These are phyloP conservation scores for Hartigia nigra DNA, from an alignment of 2,888 invertebrate species.

Conservation along the genomic window DNA sequence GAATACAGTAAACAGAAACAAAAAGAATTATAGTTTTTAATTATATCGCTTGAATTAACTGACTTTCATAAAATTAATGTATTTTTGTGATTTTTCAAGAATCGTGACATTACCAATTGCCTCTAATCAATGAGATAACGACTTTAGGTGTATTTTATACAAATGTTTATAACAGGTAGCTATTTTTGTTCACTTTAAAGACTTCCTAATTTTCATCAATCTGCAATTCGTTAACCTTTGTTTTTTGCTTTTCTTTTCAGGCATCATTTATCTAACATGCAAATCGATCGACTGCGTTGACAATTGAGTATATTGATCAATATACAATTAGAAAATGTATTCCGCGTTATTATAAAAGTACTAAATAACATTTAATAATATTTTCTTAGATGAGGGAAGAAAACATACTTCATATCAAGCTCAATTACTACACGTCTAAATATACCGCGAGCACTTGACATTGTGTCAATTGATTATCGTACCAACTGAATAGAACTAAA, in stretches of 20 bases:
- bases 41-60: not conserved
- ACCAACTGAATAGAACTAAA: not conserved
- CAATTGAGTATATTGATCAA: not conserved
- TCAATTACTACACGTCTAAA: not conserved
- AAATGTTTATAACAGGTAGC: not conserved
- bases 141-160: not conserved
- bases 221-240: not conserved
- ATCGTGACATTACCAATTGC: too few relatives aligned
- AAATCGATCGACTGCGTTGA: not conserved
- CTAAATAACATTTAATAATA: not conserved
- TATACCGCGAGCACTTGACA: not conserved
- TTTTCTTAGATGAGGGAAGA: not conserved
- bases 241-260: not conserved
- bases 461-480: conserved; percentile 3
- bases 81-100: too few relatives aligned
- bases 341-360: not conserved
- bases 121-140: not conserved
- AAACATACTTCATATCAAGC: not conserved
- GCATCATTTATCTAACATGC: too few relatives aligned
- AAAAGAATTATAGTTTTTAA: not conserved
- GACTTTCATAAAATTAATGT: not conserved
- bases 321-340: too few relatives aligned
- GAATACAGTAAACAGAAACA: not conserved
- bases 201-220: not conserved
- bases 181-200: not conserved